Base-by-base conservation (phyloP, 2,113 vertebrate species). In the Murina feae region DNA sequence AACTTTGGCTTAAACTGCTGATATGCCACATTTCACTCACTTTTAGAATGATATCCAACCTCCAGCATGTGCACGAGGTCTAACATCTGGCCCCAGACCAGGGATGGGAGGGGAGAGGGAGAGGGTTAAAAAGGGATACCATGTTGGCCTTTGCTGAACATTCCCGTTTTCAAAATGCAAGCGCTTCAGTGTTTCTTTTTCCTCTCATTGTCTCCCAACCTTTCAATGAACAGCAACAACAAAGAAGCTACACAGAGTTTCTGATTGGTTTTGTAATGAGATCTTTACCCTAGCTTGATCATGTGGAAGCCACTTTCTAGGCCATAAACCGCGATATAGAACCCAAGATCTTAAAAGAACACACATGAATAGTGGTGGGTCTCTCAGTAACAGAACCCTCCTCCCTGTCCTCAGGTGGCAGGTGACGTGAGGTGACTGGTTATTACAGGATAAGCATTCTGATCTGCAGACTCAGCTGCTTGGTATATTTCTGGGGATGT, bases 211-310 rank as follows among this genome's bases (percentile, higher is more conserved):
- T 72, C 60, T 84, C 4, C 42, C 44, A 75, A 16, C 18, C n/a
- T 95, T 93, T 65, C 90, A 51, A 21, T 87, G 76, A 94, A 84
- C 49, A 92, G 47, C 44, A 6, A 58, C 44, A 9, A 58, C 44
- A 9, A 18, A 51, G 76, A 84, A 11, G 35, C 53, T 85, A 37
- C n/a, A 30, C 16, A 37, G 53, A 72, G 30, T 60, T 94, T 89
- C 72, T 60, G 47, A 76, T 76, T 95, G 74, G 47, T 93, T 95
- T 96, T 93, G 92, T 93, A 95, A 96, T 93, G 81, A 93, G 92
- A 69, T 89, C 75, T 63, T 97, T 96, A 82, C 63, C 75, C 80
- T 65, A 60, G 63, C 51, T 94, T 72, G 71, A 89, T 91, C 58
- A 49, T 17, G 17, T 72, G 2, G 86, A 78, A 96, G 74, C 42